Conservation (phyloP, 2,113 vertebrate species). For the Ammodytes dubius region DNA sequence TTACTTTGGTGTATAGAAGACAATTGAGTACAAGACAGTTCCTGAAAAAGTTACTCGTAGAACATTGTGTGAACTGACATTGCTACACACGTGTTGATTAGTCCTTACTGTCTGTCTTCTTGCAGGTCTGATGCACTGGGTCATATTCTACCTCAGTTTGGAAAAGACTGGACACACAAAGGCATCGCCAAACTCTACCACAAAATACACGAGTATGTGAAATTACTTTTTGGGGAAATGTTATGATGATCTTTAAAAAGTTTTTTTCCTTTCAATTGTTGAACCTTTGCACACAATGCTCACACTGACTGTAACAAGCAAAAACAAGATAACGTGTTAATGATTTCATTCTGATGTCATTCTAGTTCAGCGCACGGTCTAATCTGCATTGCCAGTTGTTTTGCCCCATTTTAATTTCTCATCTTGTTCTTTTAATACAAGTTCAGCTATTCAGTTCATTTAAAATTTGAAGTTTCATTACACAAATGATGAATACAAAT, state of each 20-base stretch:
- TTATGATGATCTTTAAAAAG: not conserved
- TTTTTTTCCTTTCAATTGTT: not conserved
- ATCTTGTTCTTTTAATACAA: not conserved
- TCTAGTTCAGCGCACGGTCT: not conserved
- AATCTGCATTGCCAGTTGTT: constrained; percentile 21
- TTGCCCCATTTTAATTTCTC: not conserved
- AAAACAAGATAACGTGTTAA: not conserved
- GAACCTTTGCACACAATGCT: not conserved
- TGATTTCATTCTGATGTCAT: constrained; percentile 18
- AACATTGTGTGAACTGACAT: not conserved
- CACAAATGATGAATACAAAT: not conserved
- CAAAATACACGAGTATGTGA: constrained; percentile 92
- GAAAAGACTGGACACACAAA: constrained; percentile 97
- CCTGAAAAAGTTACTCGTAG: not conserved
- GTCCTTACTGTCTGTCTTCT: constrained; percentile 11
- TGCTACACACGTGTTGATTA: not conserved
- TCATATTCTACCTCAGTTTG: constrained; percentile 94
- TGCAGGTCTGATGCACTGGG: constrained; percentile 94
- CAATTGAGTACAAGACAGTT: not conserved
- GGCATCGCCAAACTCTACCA: constrained; percentile 95
- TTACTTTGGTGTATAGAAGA: not conserved
- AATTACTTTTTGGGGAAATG: not conserved
- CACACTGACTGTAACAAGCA: not conserved
- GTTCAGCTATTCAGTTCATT: constrained; percentile 16
- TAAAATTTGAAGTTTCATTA: constrained; percentile 1